These are phyloP conservation scores for Montipora cactus DNA, from an alignment of 64 coral and sea anemone species.

Conservation along the genomic window DNA sequence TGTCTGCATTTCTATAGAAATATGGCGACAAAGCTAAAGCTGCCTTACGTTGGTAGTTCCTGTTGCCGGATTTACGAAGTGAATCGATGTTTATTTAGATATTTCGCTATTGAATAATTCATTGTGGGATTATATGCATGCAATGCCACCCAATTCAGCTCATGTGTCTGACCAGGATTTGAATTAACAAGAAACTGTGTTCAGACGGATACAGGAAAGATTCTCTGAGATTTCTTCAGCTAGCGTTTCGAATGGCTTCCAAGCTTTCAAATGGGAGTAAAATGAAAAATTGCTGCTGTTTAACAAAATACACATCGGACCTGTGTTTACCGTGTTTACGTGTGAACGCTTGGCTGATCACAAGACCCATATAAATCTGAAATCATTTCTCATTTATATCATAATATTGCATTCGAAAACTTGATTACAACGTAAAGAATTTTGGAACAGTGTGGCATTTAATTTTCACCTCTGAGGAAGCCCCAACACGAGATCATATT, in stretches of 20 bases:
- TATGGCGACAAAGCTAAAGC: background rate
- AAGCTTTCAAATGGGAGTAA: background rate
- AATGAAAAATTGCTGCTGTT: background rate
- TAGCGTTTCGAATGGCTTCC: background rate
- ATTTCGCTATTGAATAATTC: slow-evolving; percentile 36
- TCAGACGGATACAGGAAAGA: background rate
- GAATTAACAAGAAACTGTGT: background rate
- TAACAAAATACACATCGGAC: background rate
- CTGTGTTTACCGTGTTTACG: background rate
- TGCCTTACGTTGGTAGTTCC: no score
- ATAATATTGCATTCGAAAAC: background rate
- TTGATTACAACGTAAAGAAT: background rate
- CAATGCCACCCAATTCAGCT: slow-evolving; percentile 1
- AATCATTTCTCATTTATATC: background rate
- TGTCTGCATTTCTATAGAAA: background rate
- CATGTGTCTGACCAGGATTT: slow-evolving; percentile 16
- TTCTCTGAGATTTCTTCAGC: background rate
- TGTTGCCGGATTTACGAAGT: background rate
- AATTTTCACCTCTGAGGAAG: slow-evolving; percentile 29
- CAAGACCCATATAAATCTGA: background rate
- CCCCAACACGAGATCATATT: slow-evolving; percentile 7
- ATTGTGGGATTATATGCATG: background rate
- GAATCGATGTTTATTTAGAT: slow-evolving; percentile 27
- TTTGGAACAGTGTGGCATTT: background rate
- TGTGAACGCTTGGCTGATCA: background rate